These are phyloP conservation scores for Halcyon malimbica DNA, from an alignment of 2,113 vertebrate species.

Conservation along the genomic window DNA sequence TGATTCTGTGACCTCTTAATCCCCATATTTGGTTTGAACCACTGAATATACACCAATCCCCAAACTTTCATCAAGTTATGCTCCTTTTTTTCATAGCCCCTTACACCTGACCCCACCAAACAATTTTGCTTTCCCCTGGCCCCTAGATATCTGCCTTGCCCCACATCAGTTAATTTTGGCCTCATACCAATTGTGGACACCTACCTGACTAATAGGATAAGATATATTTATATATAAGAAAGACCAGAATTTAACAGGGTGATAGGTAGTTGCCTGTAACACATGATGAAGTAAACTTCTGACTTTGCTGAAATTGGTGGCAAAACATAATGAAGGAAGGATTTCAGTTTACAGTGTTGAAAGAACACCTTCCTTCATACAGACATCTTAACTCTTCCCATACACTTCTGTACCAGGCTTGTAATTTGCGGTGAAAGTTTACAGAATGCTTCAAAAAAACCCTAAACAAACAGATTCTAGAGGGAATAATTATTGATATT, in stretches of 20 bases:
- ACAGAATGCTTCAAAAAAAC: too few relatives aligned
- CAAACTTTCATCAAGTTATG: not conserved
- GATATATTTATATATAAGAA: not conserved
- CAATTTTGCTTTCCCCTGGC: not conserved
- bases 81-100: not conserved
- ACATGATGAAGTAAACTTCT: too few relatives aligned
- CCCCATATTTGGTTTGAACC: not conserved
- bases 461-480: too few relatives aligned
- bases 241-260: not conserved
- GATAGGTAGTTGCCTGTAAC: not conserved
- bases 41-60: not conserved
- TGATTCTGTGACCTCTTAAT: not conserved
- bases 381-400: too few relatives aligned
- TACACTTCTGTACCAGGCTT: too few relatives aligned
- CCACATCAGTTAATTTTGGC: not conserved
- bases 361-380: too few relatives aligned
- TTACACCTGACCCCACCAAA: not conserved
- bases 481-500: too few relatives aligned
- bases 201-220: not conserved
- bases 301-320: too few relatives aligned
- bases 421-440: too few relatives aligned
- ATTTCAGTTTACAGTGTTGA: too few relatives aligned
- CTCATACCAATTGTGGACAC: not conserved
- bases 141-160: not conserved
- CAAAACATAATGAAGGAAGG: too few relatives aligned